These are phyloP conservation scores for Neotragus moschatus DNA, from an alignment of 2,113 vertebrate species.

Conservation along the genomic window DNA sequence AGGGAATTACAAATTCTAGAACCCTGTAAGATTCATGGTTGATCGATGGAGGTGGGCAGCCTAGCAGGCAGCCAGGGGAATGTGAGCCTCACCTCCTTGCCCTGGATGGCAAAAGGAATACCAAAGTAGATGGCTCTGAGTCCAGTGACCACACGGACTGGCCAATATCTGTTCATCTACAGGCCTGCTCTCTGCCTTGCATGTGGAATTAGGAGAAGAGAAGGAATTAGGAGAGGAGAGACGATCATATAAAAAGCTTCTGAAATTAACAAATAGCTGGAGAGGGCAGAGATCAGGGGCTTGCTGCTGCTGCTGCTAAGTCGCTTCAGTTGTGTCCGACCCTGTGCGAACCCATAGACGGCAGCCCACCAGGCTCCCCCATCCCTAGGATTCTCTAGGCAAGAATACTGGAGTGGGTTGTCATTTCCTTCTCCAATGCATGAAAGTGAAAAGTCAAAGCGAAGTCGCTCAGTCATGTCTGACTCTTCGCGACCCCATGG, in stretches of 20 bases:
- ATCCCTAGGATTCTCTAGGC: no score
- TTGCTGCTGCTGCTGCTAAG: no score
- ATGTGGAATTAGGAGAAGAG: not conserved
- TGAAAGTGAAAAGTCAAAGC: no score
- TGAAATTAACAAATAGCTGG: not conserved
- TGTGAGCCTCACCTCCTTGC: not conserved
- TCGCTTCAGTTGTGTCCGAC: no score
- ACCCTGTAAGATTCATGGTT: not conserved
- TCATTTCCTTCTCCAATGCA: no score
- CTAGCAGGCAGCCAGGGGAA: rapidly evolving
- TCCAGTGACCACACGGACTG: rapidly evolving
- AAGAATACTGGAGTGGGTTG: no score
- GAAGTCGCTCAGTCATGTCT: no score
- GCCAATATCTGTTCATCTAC: not conserved
- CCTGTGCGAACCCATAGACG: no score
- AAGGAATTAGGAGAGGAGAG: not conserved
- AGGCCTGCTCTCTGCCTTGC: not conserved
- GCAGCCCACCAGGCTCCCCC: no score
- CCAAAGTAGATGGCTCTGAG: not conserved
- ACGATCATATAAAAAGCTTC: not conserved
- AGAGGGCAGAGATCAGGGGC: not conserved
- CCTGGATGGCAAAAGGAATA: not conserved
- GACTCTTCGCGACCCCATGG: no score
- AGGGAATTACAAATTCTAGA: not conserved
- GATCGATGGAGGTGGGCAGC: not conserved